Base-by-base conservation (phyloP, 2,113 vertebrate genomes). In the Sinocyclocheilus anshuiensis region DNA sequence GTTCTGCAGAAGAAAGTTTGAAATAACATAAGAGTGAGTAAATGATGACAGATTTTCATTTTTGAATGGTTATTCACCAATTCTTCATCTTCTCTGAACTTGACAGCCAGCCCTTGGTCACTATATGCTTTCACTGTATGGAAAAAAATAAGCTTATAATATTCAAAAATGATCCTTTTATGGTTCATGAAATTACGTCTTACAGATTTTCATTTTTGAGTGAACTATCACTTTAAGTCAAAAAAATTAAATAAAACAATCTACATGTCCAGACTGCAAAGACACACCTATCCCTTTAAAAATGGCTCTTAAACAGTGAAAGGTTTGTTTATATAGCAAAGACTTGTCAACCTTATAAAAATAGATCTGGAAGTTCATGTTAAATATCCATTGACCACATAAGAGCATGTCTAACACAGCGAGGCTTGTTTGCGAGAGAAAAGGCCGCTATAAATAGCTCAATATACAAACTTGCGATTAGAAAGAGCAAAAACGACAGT, bases 311-410 rank as follows among this genome's bases (percentile, higher is more conserved):
- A 36, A 76, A 81, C 75, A 33, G 87, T 81, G 33, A 82, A 77
- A 85, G 55, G 59, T 48, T 84, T 12, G 77, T 80, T 72, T 8
- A 15, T 53, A 48, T 55, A 88, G 83, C 24, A 84, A 87, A 81
- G 24, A 83, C 77, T 69, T 69, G 24, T 88, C 53, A 81, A 84
- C 65, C 57, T 77, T 88, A 88, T 79, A 88, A 88, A 88, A 88
- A 88, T 88, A 88, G 87, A 85, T 88, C 20, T 82, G 78, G 50
- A 77, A 85, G 83, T 88, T 69, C 71, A 33, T 85, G 20, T 61
- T 84, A n/a, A 65, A 84, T 84, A 71, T 48, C 83, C 39, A 71
- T 59, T 84, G 59, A 84, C 75, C 71, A 80, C 57, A 7, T 26
- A 75, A 72, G 53, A 63, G 82, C 69, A 79, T 76, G 74, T 83